Evolutionary conservation across 2,797 vertebrate species (phyloP).

Genomic region (Tragopan temminckii): DNA sequence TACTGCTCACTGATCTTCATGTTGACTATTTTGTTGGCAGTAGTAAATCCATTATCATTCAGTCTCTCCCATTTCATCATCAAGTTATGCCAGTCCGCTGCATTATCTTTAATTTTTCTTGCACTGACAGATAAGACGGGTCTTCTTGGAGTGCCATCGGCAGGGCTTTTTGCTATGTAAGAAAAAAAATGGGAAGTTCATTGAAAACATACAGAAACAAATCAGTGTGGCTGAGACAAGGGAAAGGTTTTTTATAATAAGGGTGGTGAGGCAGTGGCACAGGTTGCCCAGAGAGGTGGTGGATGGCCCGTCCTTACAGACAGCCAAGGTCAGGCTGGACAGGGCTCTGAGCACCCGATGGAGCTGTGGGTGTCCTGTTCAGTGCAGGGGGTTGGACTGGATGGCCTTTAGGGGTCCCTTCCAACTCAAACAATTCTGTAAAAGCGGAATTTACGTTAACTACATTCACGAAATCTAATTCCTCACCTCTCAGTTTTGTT

Average conservation of each 20-base stretch:
- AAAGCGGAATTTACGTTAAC: neutral
- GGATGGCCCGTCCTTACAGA: no score
- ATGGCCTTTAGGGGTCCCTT: no score
- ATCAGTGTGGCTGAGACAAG: neutral
- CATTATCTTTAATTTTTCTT: constrained; percentile 93
- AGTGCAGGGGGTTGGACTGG: no score
- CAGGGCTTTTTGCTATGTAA: constrained; percentile 48
- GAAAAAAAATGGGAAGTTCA: neutral
- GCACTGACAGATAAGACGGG: constrained; percentile 87
- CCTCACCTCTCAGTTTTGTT: neutral
- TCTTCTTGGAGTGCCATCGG: constrained; percentile 79
- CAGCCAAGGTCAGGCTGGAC: no score
- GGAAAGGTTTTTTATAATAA: no score
- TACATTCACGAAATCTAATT: neutral
- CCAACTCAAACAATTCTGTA: no score
- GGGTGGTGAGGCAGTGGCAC: no score
- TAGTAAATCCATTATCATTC: constrained; percentile 84
- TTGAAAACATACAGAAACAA: neutral
- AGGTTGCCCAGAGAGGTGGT: no score
- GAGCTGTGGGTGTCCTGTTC: no score
- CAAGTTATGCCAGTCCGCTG: constrained; percentile 96
- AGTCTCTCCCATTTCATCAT: constrained; percentile 91
- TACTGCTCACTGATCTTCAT: constrained; percentile 83
- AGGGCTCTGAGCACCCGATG: no score
- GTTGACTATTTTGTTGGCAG: constrained; percentile 86